Base-by-base conservation (phyloP, 92 coral and sea anemone species). In the Desmophyllum pertusum region DNA sequence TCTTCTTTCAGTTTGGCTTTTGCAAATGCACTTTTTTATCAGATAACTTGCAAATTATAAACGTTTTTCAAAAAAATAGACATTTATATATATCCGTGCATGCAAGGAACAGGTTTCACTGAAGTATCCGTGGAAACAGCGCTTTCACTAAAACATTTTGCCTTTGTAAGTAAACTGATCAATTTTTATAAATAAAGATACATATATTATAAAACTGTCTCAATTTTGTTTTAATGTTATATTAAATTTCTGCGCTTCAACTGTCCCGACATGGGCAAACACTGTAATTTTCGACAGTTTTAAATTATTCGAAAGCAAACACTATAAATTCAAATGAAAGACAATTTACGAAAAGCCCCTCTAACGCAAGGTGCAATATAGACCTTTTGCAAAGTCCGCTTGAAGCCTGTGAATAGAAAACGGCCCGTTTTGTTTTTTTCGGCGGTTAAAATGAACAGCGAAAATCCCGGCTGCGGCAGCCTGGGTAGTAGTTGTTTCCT, bases 51-150 rank as follows among this genome's bases (percentile, higher is more conserved):
- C 1, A 51, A 42, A 39, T 62, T 9, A 0, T 31, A 33, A 76
- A 55, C 15, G 4, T 35, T 17, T 38, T 57, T 29, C 82, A 42
- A 37, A 76, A 76, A n/a, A 11, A 13, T 57, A 37, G 39, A 59
- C 57, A 78, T 59, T 57, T 62, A 37, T 27, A 27, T 31, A 33
- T 35, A 63, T 61, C 70, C 13, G n/a, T 30, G 8, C 27, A 2
- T 8, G 29, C 37, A 23, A 39, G 61, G 57, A 17, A n/a, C 23
- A 10, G 9, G 14, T n/a, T n/a, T 78, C 9, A 11, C 41, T 4
- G 5, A 43, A 18, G 52, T 78, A 29, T 78, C 83, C 72, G 33
- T 18, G 83, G 83, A 23, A 61, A 64, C 83, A 42, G 10, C 2
- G 15, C 59, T 17, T 64, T 43, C 42, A 43, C 21, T 9, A 17